Evolutionary conservation across 2,113 vertebrate genomes (phyloP).

Genomic region (Tragelaphus imberbis): DNA sequence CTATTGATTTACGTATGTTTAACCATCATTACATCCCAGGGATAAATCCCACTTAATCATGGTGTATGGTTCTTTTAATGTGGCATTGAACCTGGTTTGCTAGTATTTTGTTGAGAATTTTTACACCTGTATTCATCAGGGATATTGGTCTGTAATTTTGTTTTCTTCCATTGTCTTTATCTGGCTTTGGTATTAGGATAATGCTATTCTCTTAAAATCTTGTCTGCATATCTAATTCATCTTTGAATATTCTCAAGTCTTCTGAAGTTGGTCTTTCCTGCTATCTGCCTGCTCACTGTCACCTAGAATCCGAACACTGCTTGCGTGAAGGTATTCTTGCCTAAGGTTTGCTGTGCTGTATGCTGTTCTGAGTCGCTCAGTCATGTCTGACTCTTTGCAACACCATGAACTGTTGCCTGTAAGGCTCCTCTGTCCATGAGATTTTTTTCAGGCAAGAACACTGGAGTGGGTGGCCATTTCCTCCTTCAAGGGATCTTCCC

Average conservation of each 20-base stretch:
- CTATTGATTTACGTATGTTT: not conserved
- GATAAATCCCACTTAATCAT: not conserved
- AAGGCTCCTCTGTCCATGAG: not conserved
- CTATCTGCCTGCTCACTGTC: not conserved
- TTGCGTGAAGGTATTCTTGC: not conserved
- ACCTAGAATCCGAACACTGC: not conserved
- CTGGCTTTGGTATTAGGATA: not conserved
- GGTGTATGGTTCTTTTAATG: not conserved
- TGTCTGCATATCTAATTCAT: not conserved
- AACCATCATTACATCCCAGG: not conserved
- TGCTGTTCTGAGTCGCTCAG: not conserved
- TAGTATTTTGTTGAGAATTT: not conserved
- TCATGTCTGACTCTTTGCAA: not conserved
- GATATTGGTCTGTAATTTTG: not conserved
- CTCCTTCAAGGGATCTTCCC: not conserved
- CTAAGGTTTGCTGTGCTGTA: not conserved
- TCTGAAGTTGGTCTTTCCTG: not conserved
- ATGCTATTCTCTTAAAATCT: not conserved
- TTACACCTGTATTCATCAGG: not conserved
- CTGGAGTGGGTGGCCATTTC: not conserved
- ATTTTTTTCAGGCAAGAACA: not conserved
- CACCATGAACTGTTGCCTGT: not conserved
- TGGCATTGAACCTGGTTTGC: not conserved
- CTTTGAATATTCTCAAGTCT: not conserved
- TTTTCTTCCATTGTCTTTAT: not conserved